Conservation (phyloP, 2,888 invertebrate genomes). For the Glaucopsyche alexis region DNA sequence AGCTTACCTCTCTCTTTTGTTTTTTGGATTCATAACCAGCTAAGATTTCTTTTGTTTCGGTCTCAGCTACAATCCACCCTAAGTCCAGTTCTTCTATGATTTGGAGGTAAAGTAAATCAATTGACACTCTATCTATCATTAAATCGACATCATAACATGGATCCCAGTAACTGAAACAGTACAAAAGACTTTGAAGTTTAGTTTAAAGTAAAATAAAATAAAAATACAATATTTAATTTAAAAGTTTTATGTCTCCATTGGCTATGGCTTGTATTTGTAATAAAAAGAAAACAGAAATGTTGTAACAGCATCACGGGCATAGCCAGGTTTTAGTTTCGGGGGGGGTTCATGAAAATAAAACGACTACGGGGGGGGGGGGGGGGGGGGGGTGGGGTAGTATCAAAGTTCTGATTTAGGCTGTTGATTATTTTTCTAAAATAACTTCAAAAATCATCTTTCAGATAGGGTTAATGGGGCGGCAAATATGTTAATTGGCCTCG, state of each 20-base stretch:
- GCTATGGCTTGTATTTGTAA: no score
- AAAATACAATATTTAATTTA: neutral
- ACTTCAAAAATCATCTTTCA: no score
- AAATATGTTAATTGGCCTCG: no score
- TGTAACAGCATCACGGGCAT: no score
- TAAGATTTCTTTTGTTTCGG: constrained; percentile 84
- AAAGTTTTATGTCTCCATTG: neutral
- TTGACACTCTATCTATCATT: constrained; percentile 88
- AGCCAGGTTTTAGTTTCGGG: no score
- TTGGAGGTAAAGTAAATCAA: constrained; percentile 93
- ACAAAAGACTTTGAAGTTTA: neutral
- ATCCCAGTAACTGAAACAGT: constrained; percentile 90
- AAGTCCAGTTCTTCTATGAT: constrained; percentile 91
- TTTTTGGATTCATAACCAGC: constrained; percentile 86
- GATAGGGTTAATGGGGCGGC: no score
- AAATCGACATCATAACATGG: constrained; percentile 89
- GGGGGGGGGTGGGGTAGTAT: no score
- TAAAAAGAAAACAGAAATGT: no score
- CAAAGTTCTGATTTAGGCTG: no score
- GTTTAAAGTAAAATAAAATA: neutral
- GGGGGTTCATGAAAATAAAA: no score
- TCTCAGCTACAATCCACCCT: constrained; percentile 89
- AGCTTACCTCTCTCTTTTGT: constrained; percentile 88
- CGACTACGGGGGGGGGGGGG: no score
- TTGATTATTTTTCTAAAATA: no score